These are phyloP conservation scores for Habrosyne pyritoides DNA, from an alignment of 2,888 invertebrate species.

Conservation along the genomic window DNA sequence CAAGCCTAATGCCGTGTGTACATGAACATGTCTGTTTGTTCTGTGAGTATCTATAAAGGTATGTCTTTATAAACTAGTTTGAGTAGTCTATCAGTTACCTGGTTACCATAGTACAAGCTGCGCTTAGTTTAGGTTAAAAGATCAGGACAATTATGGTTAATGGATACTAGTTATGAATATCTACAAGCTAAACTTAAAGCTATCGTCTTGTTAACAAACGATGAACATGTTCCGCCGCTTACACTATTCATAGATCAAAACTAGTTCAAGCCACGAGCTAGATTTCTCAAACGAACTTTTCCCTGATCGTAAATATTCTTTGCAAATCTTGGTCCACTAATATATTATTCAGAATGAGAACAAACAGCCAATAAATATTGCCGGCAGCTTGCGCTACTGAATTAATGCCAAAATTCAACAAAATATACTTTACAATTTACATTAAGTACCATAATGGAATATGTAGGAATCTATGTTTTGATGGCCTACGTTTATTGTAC, in stretches of 20 bases:
- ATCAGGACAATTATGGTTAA: too few species aligned
- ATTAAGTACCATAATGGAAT: background rate
- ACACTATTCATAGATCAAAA: background rate
- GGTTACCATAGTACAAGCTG: too few species aligned
- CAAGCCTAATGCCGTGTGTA: too few species aligned
- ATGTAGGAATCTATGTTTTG: too few species aligned
- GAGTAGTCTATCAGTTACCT: too few species aligned
- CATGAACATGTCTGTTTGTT: too few species aligned
- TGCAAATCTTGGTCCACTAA: conserved; percentile 8
- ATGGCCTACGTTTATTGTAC: too few species aligned
- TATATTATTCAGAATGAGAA: conserved; percentile 3
- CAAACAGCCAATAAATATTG: background rate
- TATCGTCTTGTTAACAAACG: background rate
- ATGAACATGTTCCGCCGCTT: background rate
- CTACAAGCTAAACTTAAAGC: background rate
- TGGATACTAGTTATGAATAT: too few species aligned
- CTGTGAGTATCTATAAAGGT: too few species aligned
- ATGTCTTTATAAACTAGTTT: too few species aligned
- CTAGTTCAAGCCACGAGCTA: conserved; percentile 3
- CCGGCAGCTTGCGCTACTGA: background rate
- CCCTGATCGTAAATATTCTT: conserved; percentile 7
- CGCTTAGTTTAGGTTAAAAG: too few species aligned
- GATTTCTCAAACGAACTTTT: background rate
- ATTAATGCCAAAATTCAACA: background rate
- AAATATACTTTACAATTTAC: background rate